Conservation (phyloP, 1,140 invertebrate species). For the Pseudoatta argentina region DNA sequence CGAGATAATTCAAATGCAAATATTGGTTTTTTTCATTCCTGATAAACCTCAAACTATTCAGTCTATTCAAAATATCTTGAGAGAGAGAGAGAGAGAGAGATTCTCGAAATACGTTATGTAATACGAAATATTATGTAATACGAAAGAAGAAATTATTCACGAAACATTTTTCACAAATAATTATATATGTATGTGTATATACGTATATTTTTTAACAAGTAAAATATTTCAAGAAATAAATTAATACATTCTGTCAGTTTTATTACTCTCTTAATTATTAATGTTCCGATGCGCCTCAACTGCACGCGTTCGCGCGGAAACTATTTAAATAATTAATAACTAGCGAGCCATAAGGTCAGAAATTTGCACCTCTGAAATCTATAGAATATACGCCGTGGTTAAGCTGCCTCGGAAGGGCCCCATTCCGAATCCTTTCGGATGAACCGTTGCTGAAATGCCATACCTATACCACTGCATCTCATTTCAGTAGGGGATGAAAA, state of each 20-base stretch:
- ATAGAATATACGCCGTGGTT: slow-evolving; percentile 33
- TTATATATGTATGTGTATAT: too few relatives aligned
- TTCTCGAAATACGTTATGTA: neutral
- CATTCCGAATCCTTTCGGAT: slow-evolving; percentile 39
- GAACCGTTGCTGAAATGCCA: slow-evolving; percentile 51
- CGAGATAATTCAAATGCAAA: neutral
- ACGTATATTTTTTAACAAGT: neutral
- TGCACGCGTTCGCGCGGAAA: neutral
- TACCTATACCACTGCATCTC: slow-evolving; percentile 28
- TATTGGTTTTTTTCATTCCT: neutral
- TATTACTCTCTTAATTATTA: slow-evolving; percentile 8
- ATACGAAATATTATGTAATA: slow-evolving; percentile 7
- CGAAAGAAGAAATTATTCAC: neutral
- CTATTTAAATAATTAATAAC: slow-evolving; percentile 44
- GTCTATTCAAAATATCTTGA: neutral
- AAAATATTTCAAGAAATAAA: neutral
- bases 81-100: neutral
- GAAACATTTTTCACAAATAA: neutral
- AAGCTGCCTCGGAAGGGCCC: neutral
- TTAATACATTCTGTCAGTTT: slow-evolving; percentile 23
- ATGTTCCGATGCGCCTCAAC: neutral
- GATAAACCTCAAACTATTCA: neutral
- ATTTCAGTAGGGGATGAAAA: slow-evolving; percentile 49
- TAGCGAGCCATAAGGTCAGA: slow-evolving; percentile 22
- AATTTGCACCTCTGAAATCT: slow-evolving; percentile 53